A percentile compares a stretch with the other conserved stretches of the same genome.
phyloP scores from a whole-genome alignment of 2,888 invertebrate species.

The Psococerastis gibbosa region DNA sequence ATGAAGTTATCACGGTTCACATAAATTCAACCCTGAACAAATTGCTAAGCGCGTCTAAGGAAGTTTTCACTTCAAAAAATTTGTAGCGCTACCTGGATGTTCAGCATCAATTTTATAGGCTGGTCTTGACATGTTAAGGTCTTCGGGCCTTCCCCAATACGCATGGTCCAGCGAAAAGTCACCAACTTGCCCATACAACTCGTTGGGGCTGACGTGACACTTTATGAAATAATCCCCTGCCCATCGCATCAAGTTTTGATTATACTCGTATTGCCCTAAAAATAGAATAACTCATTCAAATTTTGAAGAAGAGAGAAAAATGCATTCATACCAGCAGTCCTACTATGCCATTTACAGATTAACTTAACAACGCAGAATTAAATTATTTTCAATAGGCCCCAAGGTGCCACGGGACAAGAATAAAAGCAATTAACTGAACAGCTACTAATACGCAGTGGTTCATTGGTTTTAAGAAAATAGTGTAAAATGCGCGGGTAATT shows the following conservation, averaged over 20 bases:
- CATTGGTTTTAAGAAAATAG: too few relatives aligned
- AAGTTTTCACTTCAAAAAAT: conserved; percentile 3
- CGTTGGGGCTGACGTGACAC: conserved; percentile 31
- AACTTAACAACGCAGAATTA: too few relatives aligned
- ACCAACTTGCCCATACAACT: conserved; percentile 36
- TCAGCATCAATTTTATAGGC: conserved; percentile 34
- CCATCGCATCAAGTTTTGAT: conserved; percentile 33
- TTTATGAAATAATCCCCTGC: conserved; percentile 39
- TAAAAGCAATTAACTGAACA: too few relatives aligned
- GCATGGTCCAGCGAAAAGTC: conserved; percentile 35
- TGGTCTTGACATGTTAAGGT: conserved; percentile 35
- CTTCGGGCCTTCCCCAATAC: conserved; percentile 42
- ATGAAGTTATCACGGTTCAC: neutral
- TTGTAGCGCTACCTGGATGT: conserved; percentile 28
- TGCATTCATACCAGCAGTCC: too few relatives aligned
- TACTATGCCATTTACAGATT: too few relatives aligned
- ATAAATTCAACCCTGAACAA: neutral
- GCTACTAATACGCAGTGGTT: too few relatives aligned
- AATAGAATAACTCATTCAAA: too few relatives aligned
- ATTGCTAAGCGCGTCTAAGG: too few relatives aligned
- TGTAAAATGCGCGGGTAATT: too few relatives aligned
- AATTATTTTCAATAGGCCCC: too few relatives aligned
- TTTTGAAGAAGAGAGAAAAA: too few relatives aligned
- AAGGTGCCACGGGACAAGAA: too few relatives aligned
- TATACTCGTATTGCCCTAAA: conserved; percentile 27